phyloP scores from a whole-genome alignment of 2,797 vertebrate genomes.

The Helicolenus hilgendorfi region DNA sequence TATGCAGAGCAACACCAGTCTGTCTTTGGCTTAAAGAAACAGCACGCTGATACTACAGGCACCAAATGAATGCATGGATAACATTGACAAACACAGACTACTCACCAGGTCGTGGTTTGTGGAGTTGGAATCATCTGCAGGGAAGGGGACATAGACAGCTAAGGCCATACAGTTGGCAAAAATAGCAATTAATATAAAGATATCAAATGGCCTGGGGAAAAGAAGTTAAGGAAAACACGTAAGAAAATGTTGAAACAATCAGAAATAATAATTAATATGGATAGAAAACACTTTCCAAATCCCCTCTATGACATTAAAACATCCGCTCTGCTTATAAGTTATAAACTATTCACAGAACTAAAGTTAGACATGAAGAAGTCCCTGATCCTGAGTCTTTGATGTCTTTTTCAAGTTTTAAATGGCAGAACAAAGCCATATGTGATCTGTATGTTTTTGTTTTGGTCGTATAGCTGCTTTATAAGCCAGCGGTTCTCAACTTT shows the following conservation, averaged over 20 bases:
- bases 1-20: background rate
- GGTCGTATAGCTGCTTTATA: background rate
- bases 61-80: background rate
- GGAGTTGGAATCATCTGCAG: slow-evolving; percentile 99
- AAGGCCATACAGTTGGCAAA: slow-evolving; percentile 99
- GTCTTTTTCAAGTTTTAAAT: background rate
- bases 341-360: background rate
- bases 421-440: background rate
- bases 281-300: background rate
- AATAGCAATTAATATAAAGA: slow-evolving; percentile 99
- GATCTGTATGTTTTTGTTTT: background rate
- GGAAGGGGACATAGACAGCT: slow-evolving; percentile 99
- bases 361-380: background rate
- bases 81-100: slow-evolving; percentile 48
- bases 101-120: slow-evolving; percentile 99
- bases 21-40: background rate
- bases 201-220: slow-evolving; percentile 98
- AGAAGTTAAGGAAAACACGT: slow-evolving; percentile 89
- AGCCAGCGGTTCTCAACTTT: no score
- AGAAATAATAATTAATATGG: background rate
- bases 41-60: background rate
- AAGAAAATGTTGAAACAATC: background rate
- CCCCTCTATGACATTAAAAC: background rate
- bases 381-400: background rate
- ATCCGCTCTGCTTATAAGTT: background rate